phyloP scores from a whole-genome alignment of 2,888 invertebrate species.

The Hirtodrosophila cameraria region DNA sequence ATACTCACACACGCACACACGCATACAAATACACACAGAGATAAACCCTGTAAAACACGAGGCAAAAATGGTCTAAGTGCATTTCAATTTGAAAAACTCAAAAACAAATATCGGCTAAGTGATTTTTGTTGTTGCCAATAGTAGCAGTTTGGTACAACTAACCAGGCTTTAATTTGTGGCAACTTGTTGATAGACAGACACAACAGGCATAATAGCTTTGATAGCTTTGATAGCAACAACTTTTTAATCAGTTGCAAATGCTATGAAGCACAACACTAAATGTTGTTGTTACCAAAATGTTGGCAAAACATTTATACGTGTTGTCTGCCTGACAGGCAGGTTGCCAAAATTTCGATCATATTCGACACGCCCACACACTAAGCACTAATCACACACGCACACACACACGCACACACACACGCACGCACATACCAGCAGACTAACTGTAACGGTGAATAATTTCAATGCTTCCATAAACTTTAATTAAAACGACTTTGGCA shows the following conservation, averaged over 20 bases:
- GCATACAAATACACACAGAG: background rate
- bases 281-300: constrained; percentile 20
- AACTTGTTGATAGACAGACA: constrained; percentile 30
- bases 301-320: constrained; percentile 7
- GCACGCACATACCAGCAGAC: background rate
- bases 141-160: too few relatives aligned
- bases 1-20: background rate
- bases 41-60: background rate
- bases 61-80: constrained; percentile 21
- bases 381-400: background rate
- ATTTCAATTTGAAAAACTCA: constrained; percentile 35
- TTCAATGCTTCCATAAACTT: constrained; percentile 67
- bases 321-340: constrained; percentile 17
- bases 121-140: constrained; percentile 30
- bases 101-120: constrained; percentile 26
- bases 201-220: constrained; percentile 8
- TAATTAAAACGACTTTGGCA: constrained; percentile 69
- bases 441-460: constrained; percentile 54
- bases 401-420: background rate
- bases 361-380: constrained; percentile 31
- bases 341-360: constrained; percentile 45
- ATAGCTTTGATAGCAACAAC: constrained; percentile 43
- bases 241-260: constrained; percentile 31
- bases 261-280: constrained; percentile 1
- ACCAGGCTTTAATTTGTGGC: constrained; percentile 4